Conservation (phyloP, 2,888 invertebrate genomes). For the Chrysolina haemoptera region DNA sequence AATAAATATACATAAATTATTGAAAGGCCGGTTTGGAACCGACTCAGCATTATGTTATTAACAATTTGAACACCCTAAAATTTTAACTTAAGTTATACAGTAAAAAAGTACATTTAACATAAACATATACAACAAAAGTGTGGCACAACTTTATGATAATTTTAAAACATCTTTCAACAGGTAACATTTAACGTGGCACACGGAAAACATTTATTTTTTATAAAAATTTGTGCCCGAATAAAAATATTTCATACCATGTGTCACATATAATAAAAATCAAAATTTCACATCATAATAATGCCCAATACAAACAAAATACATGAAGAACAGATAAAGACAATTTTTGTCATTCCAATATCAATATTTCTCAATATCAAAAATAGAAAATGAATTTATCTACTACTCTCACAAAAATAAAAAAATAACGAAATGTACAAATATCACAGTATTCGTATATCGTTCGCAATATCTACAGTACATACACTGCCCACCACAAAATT, state of each 20-base stretch:
- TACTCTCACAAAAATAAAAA: constrained; percentile 58
- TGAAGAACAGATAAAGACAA: constrained; percentile 55
- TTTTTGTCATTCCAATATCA: constrained; percentile 44
- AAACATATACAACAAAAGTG: constrained; percentile 57
- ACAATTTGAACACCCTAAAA: constrained; percentile 56
- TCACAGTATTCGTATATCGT: constrained; percentile 66
- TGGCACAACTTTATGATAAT: constrained; percentile 53
- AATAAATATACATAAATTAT: constrained; percentile 64
- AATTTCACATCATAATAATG: constrained; percentile 48
- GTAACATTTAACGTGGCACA: constrained; percentile 59
- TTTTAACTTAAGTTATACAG: constrained; percentile 57
- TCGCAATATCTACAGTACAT: constrained; percentile 42
- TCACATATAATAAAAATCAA: constrained; percentile 39
- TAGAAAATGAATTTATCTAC: constrained; percentile 57
- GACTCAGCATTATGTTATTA: constrained; percentile 50
- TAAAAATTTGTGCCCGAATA: constrained; percentile 26
- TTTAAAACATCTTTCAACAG: constrained; percentile 54
- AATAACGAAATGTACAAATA: constrained; percentile 65
- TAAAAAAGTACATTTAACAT: constrained; percentile 59
- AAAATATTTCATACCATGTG: constrained; percentile 28
- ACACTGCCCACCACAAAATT: constrained; percentile 21
- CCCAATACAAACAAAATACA: constrained; percentile 53
- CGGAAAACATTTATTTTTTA: constrained; percentile 36
- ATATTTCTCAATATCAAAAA: constrained; percentile 60
- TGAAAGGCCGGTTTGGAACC: constrained; percentile 56